These are phyloP conservation scores for Itoplectis maculator DNA, from an alignment of 2,888 invertebrate genomes.

Conservation along the genomic window DNA sequence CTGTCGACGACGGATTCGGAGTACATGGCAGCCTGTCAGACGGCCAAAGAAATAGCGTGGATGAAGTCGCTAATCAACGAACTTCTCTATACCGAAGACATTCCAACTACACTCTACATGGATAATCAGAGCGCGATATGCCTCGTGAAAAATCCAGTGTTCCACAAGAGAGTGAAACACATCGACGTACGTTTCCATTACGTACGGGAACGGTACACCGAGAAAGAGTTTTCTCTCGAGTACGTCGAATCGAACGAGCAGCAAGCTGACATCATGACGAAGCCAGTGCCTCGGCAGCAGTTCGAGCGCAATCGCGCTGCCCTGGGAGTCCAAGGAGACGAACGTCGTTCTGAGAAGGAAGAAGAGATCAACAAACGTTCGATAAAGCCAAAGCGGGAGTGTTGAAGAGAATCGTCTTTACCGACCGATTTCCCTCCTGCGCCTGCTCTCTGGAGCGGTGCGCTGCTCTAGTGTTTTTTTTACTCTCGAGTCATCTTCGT, in stretches of 20 bases:
- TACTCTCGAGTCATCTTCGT: too few relatives aligned
- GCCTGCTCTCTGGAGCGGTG: too few relatives aligned
- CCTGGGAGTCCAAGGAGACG: background rate
- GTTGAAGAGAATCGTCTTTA: background rate
- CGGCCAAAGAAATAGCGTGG: background rate
- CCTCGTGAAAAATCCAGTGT: background rate
- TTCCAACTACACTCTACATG: background rate
- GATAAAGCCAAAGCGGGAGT: background rate
- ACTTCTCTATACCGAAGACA: background rate
- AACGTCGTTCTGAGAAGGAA: too few relatives aligned
- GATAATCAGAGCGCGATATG: background rate
- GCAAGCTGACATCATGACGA: background rate
- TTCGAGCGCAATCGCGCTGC: background rate
- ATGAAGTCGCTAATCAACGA: background rate
- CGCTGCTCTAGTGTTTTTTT: too few relatives aligned
- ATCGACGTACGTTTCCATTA: background rate
- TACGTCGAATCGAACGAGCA: background rate
- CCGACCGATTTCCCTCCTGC: too few relatives aligned
- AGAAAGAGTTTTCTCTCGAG: background rate
- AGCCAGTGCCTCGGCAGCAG: background rate
- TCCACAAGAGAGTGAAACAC: background rate
- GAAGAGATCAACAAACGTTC: background rate
- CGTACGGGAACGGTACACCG: background rate
- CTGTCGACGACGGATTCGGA: background rate
- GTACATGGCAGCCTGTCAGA: background rate